Conservation (phyloP, 2,888 invertebrate genomes). For the Ypsolopha scabrella region DNA sequence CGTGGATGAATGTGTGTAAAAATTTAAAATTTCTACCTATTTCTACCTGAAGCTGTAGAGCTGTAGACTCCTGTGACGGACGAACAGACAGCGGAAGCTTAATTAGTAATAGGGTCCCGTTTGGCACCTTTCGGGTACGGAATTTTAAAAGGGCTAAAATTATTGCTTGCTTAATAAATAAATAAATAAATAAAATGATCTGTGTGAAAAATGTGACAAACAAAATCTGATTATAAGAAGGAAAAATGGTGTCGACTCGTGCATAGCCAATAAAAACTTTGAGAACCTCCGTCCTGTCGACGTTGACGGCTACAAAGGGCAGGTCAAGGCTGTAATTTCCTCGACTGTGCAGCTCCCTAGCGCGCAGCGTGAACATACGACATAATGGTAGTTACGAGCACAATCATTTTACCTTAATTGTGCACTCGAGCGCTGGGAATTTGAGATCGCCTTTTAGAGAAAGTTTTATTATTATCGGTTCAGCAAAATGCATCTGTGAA, state of each 20-base stretch:
- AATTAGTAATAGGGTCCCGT: no score
- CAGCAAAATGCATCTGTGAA: no score
- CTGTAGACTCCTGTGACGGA: no score
- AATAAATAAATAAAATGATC: not conserved
- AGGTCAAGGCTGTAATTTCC: conserved; percentile 36
- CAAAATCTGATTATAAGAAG: not conserved
- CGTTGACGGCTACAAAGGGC: conserved; percentile 13
- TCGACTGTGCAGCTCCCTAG: conserved; percentile 13
- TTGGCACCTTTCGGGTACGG: no score
- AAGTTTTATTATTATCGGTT: no score
- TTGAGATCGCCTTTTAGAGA: no score
- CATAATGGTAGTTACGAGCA: not conserved
- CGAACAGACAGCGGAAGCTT: no score
- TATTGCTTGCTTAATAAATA: no score
- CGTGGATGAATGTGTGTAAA: no score
- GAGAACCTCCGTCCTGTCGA: conserved; percentile 8
- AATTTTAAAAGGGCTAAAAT: no score
- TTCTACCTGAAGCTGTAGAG: no score
- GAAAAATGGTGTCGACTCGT: not conserved
- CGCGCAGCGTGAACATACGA: conserved; percentile 6
- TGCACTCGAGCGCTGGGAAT: not conserved
- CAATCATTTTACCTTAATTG: not conserved
- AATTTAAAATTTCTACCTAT: no score
- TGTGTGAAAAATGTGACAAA: not conserved
- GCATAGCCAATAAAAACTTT: conserved; percentile 14